A percentile compares a stretch with the other conserved stretches of the same genome.
Evolutionary conservation across 2,113 vertebrate genomes (phyloP).

Genomic region (Pedetes capensis): DNA sequence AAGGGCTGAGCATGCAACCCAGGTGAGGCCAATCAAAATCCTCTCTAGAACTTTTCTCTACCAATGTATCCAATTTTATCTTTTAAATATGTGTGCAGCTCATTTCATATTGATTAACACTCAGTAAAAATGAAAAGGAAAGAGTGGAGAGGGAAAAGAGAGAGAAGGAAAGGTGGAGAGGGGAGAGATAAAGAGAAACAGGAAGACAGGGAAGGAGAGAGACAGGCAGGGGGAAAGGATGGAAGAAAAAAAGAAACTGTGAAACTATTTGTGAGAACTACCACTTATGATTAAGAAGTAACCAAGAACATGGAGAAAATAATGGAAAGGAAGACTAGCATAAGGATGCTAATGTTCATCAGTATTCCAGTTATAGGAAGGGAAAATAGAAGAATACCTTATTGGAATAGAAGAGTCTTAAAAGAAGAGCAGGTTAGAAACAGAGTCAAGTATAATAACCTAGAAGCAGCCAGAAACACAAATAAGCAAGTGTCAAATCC

Average conservation of each 20-base stretch:
- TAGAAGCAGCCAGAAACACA: background rate
- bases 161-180: background rate
- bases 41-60: background rate
- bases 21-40: background rate
- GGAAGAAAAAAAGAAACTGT: background rate
- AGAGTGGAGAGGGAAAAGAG: background rate
- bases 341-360: background rate
- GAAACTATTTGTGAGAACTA: background rate
- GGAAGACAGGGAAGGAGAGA: background rate
- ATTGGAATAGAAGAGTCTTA: background rate
- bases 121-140: background rate
- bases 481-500: background rate
- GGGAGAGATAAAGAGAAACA: background rate
- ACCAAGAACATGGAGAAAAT: background rate
- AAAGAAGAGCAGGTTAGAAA: background rate
- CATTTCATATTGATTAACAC: background rate
- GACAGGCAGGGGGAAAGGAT: background rate
- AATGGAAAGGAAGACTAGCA: background rate
- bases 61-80: background rate
- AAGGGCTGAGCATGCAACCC: accelerated
- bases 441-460: background rate
- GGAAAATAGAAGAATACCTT: background rate
- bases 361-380: background rate
- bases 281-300: background rate
- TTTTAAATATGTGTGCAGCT: background rate